These are phyloP conservation scores for Cantharis rustica DNA, from an alignment of 2,888 invertebrate genomes.

Conservation along the genomic window DNA sequence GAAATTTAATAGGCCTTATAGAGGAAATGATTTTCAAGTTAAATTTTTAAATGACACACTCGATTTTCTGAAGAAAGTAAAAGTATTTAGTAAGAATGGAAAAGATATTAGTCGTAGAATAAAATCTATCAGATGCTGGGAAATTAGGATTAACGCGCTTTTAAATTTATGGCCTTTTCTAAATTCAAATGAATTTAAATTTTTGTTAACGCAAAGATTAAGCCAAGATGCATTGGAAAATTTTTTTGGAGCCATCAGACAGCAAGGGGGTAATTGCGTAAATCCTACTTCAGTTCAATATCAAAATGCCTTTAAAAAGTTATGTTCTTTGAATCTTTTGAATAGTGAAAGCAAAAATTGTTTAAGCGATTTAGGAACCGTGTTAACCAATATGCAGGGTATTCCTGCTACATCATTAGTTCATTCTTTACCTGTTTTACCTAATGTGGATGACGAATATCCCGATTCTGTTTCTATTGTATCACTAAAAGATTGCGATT, in stretches of 20 bases:
- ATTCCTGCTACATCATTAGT: too few species aligned
- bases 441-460: too few species aligned
- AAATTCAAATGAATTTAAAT: conserved; percentile 22
- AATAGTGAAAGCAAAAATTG: background rate
- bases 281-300: conserved; percentile 36
- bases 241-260: conserved; percentile 33
- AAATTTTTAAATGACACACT: conserved; percentile 30
- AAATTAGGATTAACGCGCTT: conserved; percentile 29
- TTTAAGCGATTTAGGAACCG: background rate
- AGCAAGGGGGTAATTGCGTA: conserved; percentile 30
- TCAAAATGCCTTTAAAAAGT: conserved; percentile 28
- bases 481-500: too few species aligned
- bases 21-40: conserved; percentile 13
- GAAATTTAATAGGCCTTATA: conserved; percentile 12
- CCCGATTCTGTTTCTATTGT: too few species aligned
- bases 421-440: too few species aligned
- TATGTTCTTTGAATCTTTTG: conserved; percentile 28
- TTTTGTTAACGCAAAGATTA: conserved; percentile 29
- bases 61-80: conserved; percentile 15
- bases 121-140: conserved; percentile 25
- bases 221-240: conserved; percentile 35
- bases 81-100: too few species aligned
- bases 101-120: conserved; percentile 28
- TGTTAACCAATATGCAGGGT: background rate
- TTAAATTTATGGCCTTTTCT: conserved; percentile 28